Evolutionary conservation across 2,888 invertebrate genomes (phyloP).

Genomic region (Aphodius sticticus): DNA sequence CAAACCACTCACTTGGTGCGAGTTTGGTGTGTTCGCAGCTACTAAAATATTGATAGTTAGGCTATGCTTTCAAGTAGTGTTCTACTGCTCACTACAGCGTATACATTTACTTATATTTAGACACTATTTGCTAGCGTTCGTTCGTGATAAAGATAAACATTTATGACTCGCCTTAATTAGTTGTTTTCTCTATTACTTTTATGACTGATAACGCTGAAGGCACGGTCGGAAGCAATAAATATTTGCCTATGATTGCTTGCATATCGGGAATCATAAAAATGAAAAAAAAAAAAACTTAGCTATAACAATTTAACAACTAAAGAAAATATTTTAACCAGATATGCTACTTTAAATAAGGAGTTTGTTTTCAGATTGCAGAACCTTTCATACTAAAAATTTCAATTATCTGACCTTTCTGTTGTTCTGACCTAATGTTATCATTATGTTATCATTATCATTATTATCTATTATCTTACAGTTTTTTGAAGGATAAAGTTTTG

Average conservation of each 20-base stretch:
- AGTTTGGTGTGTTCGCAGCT: neutral
- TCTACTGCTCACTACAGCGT: neutral
- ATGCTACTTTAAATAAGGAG: too few species aligned
- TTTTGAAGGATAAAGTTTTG: too few species aligned
- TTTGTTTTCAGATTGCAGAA: too few species aligned
- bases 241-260: neutral
- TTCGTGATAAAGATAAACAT: neutral
- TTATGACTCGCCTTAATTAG: neutral
- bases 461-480: too few species aligned
- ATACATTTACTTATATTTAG: slow-evolving; percentile 4
- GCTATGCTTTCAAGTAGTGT: neutral
- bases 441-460: too few species aligned
- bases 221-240: neutral
- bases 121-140: neutral
- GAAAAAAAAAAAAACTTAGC: neutral
- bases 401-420: too few species aligned
- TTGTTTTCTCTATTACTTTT: neutral
- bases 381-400: too few species aligned
- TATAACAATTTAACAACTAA: neutral
- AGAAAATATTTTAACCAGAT: too few species aligned
- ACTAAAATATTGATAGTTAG: neutral
- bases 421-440: too few species aligned
- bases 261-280: neutral
- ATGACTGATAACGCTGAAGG: neutral
- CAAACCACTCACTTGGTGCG: neutral